Evolutionary conservation across 2,113 vertebrate genomes (phyloP).

Genomic region (Poeciliopsis prolifica): DNA sequence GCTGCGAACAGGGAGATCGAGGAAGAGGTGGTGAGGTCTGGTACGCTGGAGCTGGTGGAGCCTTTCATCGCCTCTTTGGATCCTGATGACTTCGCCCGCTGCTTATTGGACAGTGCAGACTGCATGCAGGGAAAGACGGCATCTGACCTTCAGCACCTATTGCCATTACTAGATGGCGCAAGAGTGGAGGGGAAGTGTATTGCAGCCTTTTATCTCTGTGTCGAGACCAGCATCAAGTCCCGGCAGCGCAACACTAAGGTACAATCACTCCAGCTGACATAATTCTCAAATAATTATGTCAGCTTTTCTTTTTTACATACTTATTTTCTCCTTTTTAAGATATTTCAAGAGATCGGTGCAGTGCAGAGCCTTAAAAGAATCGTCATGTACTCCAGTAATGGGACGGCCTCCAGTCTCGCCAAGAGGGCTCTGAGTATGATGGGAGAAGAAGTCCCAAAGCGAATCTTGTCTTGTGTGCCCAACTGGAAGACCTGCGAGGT

Average conservation of each 20-base stretch:
- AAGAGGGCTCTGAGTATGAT: slow-evolving; percentile 88
- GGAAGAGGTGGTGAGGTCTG: slow-evolving; percentile 94
- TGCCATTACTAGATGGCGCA: slow-evolving; percentile 91
- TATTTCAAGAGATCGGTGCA: slow-evolving; percentile 94
- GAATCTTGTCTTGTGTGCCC: slow-evolving; percentile 88
- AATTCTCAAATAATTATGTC: background rate
- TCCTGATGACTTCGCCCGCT: slow-evolving; percentile 86
- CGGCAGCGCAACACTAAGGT: slow-evolving; percentile 96
- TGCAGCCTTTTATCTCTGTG: slow-evolving; percentile 94
- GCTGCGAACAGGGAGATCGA: slow-evolving; percentile 94
- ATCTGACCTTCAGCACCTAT: slow-evolving; percentile 89
- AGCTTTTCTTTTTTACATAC: background rate
- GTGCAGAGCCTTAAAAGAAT: slow-evolving; percentile 94
- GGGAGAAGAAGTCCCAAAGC: slow-evolving; percentile 89
- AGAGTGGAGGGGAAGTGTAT: slow-evolving; percentile 95
- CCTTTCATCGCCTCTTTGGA: slow-evolving; percentile 94
- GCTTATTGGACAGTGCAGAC: slow-evolving; percentile 87
- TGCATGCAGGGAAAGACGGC: slow-evolving; percentile 90
- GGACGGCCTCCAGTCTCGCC: slow-evolving; percentile 87
- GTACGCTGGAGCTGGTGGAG: slow-evolving; percentile 95
- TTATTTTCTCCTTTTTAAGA: slow-evolving; percentile 72
- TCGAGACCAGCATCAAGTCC: slow-evolving; percentile 91
- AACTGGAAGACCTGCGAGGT: slow-evolving; percentile 95
- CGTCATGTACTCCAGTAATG: slow-evolving; percentile 92
- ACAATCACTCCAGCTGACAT: background rate